Base-by-base conservation (phyloP, 1,140 invertebrate genomes). In the Oscheius sp. region DNA sequence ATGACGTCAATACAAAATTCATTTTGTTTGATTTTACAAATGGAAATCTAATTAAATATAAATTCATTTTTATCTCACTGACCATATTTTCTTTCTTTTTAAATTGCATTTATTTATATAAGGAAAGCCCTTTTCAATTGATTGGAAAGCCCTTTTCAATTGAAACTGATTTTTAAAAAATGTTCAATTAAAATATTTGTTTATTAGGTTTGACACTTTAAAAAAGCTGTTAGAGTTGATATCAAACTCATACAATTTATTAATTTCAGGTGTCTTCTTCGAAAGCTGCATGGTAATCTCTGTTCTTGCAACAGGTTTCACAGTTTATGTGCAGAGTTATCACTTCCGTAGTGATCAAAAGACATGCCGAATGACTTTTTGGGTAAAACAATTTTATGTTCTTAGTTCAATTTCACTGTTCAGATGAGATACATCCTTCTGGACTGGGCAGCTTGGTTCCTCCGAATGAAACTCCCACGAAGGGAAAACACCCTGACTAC, bases 301-400 rank as follows among this genome's bases (percentile, higher is more conserved):
- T 0, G 76, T 81, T 13, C 46, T 75, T 3, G 77, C 79, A 2
- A 80, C 79, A 1, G 45, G 62, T 26, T 79, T 79, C 45, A 80
- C 79, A 1, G 79, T 80, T 31, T 80, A 81, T 35, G 79, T 80
- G n/a, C 79, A 80, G 46, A 72, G 66, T 49, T 68, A 80, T 23
- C 79, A 80, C 63, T 80, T 80, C 45, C 62, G 78, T 18, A 74
- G 59, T 68, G 52, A 77, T 29, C 61, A 75, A 26, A 36, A 36
- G n/a, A 63, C 69, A 20, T 35, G 73, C 26, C 45, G 77, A 31
- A 80, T 81, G 79, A 77, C 68, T 1, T 81, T 81, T 63, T 80
- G 79, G 79, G 79, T 80, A 23, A n/a, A 1, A 59, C 68, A 13
- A 49, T 18, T 32, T 28, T n/a, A 38, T 49, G 28, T 69, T 20